Conservation (phyloP, 2,888 invertebrate genomes). For the Cremastobaeus sp. region DNA sequence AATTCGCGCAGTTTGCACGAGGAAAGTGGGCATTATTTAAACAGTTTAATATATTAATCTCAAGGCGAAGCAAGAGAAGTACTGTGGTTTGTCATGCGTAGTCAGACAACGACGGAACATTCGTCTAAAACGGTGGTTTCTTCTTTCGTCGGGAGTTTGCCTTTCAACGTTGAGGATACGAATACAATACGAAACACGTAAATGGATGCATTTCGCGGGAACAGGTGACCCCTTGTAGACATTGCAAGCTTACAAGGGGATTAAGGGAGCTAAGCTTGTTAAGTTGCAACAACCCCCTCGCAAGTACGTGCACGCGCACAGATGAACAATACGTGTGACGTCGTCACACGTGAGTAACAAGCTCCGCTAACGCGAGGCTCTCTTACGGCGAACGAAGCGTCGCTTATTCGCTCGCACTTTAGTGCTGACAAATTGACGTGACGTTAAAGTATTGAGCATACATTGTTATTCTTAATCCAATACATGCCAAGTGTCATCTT, state of each 20-base stretch:
- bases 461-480: constrained; percentile 60
- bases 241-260: constrained; percentile 78
- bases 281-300: constrained; percentile 73
- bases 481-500: constrained; percentile 50
- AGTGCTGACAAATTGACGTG: constrained; percentile 56
- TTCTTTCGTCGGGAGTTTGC: constrained; percentile 61
- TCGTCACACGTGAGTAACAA: constrained; percentile 27
- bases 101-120: constrained; percentile 26
- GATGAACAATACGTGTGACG: constrained; percentile 23
- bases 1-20: no score
- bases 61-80: constrained; percentile 5
- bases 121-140: constrained; percentile 60
- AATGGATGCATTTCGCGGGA: constrained; percentile 77
- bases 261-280: constrained; percentile 78
- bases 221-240: constrained; percentile 79
- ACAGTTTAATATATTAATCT: constrained; percentile 30
- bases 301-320: constrained; percentile 43
- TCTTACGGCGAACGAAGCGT: constrained; percentile 26
- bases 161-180: constrained; percentile 57
- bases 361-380: constrained; percentile 32
- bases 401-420: constrained; percentile 47
- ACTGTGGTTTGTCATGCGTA: constrained; percentile 22
- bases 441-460: constrained; percentile 58
- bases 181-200: constrained; percentile 66
- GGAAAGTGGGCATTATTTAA: constrained; percentile 7